These are phyloP conservation scores for Podabrus alpinus DNA, from an alignment of 2,888 invertebrate genomes.

Conservation along the genomic window DNA sequence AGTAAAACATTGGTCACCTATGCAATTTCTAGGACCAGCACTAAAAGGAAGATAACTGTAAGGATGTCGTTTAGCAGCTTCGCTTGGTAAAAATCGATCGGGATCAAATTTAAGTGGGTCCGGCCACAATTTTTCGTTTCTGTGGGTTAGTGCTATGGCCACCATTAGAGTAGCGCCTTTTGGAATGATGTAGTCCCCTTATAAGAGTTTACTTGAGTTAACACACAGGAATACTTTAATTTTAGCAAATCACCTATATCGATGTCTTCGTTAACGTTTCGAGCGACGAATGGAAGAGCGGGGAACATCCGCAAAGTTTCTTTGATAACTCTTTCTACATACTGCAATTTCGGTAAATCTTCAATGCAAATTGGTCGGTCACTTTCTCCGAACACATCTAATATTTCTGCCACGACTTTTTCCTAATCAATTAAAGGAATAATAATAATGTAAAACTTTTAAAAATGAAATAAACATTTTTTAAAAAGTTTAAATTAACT, in stretches of 20 bases:
- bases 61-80: conserved; percentile 54
- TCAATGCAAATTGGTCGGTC: too few species aligned
- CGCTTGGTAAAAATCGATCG: too few species aligned
- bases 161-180: conserved; percentile 50
- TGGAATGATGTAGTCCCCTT: background rate
- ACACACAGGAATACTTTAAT: too few species aligned
- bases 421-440: too few species aligned
- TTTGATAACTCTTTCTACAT: conserved; percentile 46
- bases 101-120: too few species aligned
- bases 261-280: conserved; percentile 33
- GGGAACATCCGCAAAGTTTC: conserved; percentile 46
- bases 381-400: too few species aligned
- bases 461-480: too few species aligned
- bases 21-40: conserved; percentile 57
- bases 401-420: too few species aligned
- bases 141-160: conserved; percentile 55
- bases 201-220: background rate
- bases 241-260: too few species aligned
- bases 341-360: too few species aligned
- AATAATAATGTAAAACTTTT: too few species aligned
- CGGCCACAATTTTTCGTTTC: conserved; percentile 60
- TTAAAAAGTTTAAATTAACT: too few species aligned
- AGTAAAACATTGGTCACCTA: conserved; percentile 50
- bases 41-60: conserved; percentile 59
- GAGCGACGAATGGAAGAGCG: conserved; percentile 42